Evolutionary conservation across 1,140 invertebrate species (phyloP).

Genomic region (Pentalonia nigronervosa): DNA sequence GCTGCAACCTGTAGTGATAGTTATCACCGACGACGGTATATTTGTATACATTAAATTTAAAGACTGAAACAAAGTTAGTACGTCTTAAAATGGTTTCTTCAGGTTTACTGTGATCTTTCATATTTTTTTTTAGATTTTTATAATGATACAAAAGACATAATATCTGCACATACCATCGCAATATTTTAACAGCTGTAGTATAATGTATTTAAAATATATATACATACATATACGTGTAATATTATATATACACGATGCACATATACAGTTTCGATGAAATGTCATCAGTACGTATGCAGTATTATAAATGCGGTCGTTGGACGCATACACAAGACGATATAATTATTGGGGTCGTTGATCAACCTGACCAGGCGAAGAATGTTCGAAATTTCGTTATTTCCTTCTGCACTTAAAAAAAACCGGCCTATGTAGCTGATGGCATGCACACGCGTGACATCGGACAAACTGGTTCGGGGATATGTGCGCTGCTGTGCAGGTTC

Average conservation of each 20-base stretch:
- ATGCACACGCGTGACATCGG: not conserved
- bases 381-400: constrained; percentile 7
- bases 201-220: not conserved
- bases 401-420: not conserved
- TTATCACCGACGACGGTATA: not conserved
- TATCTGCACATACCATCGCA: not conserved
- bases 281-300: not conserved
- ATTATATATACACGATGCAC: not conserved
- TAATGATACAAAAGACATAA: not conserved
- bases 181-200: not conserved
- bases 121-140: not conserved
- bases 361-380: not conserved
- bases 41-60: not conserved
- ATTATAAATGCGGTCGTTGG: not conserved
- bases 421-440: not conserved
- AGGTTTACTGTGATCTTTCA: too few relatives aligned
- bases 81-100: not conserved
- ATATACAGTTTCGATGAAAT: not conserved
- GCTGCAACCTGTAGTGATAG: not conserved
- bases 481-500: not conserved
- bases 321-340: not conserved
- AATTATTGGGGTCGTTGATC: not conserved
- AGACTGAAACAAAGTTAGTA: not conserved
- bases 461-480: not conserved
- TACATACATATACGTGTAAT: not conserved